Evolutionary conservation across 2,888 invertebrate genomes (phyloP).

Genomic region (Gonocerus acuteangulatus): DNA sequence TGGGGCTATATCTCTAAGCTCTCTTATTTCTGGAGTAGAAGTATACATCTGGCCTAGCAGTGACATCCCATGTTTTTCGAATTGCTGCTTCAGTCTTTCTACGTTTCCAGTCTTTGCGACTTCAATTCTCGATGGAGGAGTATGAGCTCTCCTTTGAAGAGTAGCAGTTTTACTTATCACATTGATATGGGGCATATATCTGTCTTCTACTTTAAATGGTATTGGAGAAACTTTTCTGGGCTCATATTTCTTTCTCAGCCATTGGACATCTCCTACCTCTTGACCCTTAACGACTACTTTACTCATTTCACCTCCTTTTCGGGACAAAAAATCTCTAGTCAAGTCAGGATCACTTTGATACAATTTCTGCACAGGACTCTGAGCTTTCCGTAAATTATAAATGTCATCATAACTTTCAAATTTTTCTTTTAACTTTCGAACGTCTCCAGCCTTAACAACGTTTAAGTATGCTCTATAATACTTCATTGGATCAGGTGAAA

Average conservation of each 20-base stretch:
- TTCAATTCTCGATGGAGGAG: slow-evolving; percentile 34
- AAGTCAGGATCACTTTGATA: slow-evolving; percentile 75
- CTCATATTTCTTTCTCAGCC: slow-evolving; percentile 56
- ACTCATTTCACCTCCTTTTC: slow-evolving; percentile 46
- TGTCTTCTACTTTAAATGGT: slow-evolving; percentile 58
- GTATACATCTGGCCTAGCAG: slow-evolving; percentile 70
- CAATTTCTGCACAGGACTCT: slow-evolving; percentile 46
- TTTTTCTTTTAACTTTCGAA: slow-evolving; percentile 64
- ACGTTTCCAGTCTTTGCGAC: slow-evolving; percentile 54
- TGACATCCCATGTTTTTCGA: slow-evolving; percentile 55
- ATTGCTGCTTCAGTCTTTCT: slow-evolving; percentile 61
- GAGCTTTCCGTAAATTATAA: slow-evolving; percentile 35
- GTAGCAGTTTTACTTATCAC: slow-evolving; percentile 80
- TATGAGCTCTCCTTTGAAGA: slow-evolving; percentile 43
- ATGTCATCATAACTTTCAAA: slow-evolving; percentile 63
- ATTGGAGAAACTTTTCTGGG: slow-evolving; percentile 49
- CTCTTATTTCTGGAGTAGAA: slow-evolving; percentile 70
- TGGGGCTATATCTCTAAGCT: slow-evolving; percentile 67
- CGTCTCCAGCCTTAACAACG: slow-evolving; percentile 67
- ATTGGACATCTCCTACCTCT: slow-evolving; percentile 53
- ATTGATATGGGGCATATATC: slow-evolving; percentile 81
- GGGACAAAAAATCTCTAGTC: slow-evolving; percentile 51
- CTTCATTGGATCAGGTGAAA: slow-evolving; percentile 58
- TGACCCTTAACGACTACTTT: slow-evolving; percentile 47
- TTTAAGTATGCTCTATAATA: slow-evolving; percentile 62